Evolutionary conservation across 2,888 invertebrate genomes (phyloP), one percentile per base, ranked within the genome.

Genomic region (Epinotia bilunana): DNA sequence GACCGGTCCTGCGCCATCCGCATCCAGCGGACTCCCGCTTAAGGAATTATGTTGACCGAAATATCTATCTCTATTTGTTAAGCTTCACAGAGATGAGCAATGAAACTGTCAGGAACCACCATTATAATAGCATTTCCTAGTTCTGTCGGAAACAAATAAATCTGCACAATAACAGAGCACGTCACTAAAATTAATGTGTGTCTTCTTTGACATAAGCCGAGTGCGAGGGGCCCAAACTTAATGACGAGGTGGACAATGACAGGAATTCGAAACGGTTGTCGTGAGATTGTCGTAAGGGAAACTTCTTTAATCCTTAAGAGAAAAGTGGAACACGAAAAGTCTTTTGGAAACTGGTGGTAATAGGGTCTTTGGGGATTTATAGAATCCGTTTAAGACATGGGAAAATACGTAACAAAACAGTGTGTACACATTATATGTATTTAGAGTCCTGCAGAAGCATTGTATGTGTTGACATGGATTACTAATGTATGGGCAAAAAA

Each of bases 171-270:
- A 90, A 90, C 88, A 87, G 84, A 80, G 85, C 81, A 88, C 83
- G 91, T 90, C 90, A 87, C 81, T 79, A 83, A 83, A 90, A 92
- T 91, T 91, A 91, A 93, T 93, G 92, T 89, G 87, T 90, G 78
- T 86, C 81, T 81, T 78, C 65, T 73, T 46, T 72, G 76, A 79
- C 78, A 80, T 87, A 87, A 88, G 86, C 87, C 83, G 84, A 85
- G 83, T 85, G 82, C 83, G 86, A 91, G 88, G 84, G 86, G 86
- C 92, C 91, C 93, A 91, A 93, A 91, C 92, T 92, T 93, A 93
- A 93, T 93, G 93, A 93, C 93, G 92, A 58, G 92, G 92, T 92
- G 93, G 93, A 93, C 93, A 93, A 91, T 89, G 90, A 88, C 86
- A 83, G 86, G 86, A 90, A 93, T 94, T 93, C 86, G 93, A 88